These are phyloP conservation scores for Terebella lapidaria DNA, from an alignment of 2,888 invertebrate genomes.

Conservation along the genomic window DNA sequence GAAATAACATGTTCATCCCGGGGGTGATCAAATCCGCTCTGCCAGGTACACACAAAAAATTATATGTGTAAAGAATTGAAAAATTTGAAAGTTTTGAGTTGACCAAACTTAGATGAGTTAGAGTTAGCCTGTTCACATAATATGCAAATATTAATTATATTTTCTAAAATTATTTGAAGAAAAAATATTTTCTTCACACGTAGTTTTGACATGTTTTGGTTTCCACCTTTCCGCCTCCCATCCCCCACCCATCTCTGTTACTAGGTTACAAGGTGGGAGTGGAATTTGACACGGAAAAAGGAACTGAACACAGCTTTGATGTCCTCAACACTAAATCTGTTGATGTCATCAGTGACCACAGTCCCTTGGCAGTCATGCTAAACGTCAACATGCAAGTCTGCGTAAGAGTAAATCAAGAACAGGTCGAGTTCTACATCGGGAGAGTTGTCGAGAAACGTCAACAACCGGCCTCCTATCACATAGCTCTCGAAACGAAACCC, in stretches of 20 bases:
- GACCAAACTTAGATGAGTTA: too few species aligned
- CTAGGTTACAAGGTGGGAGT: too few species aligned
- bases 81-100: too few species aligned
- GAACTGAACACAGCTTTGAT: conserved; percentile 63
- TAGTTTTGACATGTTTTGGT: too few species aligned
- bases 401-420: conserved; percentile 58
- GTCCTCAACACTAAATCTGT: conserved; percentile 60
- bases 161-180: too few species aligned
- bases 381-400: conserved; percentile 76
- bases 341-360: conserved; percentile 88
- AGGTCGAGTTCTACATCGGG: conserved; percentile 76
- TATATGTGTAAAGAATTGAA: too few species aligned
- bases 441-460: conserved; percentile 67
- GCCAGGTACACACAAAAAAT: conserved; percentile 60
- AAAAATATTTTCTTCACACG: too few species aligned
- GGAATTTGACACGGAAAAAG: conserved; percentile 74
- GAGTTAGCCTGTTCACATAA: too few species aligned
- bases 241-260: too few species aligned
- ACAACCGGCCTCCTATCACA: conserved; percentile 66
- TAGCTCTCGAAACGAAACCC: conserved; percentile 57
- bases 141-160: too few species aligned
- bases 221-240: too few species aligned
- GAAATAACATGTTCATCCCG: conserved; percentile 72
- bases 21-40: conserved; percentile 69
- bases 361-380: conserved; percentile 74